Evolutionary conservation across 1,140 invertebrate species (phyloP).

Genomic region (Lepidurus couesii): DNA sequence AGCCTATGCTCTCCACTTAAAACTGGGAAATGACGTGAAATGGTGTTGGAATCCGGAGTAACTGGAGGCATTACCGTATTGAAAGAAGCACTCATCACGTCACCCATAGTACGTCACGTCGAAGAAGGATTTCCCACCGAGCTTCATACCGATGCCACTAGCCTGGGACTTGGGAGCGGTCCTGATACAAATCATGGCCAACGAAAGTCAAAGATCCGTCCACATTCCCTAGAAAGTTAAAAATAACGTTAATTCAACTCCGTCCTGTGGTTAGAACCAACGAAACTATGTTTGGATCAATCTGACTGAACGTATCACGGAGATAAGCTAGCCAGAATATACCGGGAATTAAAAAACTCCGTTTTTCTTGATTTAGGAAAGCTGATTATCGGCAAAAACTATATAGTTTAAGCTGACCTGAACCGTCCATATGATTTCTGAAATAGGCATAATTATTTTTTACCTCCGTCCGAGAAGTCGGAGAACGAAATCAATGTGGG

Average conservation of each 20-base stretch:
- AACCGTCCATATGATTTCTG: constrained; percentile 32
- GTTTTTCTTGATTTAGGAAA: neutral
- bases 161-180: too few species aligned
- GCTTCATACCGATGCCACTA: too few species aligned
- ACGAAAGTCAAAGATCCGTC: constrained; percentile 99
- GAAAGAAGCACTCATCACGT: too few species aligned
- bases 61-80: too few species aligned
- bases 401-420: constrained; percentile 33
- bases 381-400: constrained; percentile 31
- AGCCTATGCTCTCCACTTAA: too few species aligned
- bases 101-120: too few species aligned
- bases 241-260: neutral
- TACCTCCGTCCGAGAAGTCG: constrained; percentile 74
- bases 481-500: constrained; percentile 68
- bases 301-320: neutral
- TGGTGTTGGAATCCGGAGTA: too few species aligned
- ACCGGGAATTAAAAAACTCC: neutral
- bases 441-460: constrained; percentile 34
- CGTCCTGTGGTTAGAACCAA: too few species aligned
- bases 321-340: neutral
- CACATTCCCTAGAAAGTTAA: constrained; percentile 66
- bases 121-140: too few species aligned
- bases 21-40: too few species aligned
- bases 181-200: constrained; percentile 49
- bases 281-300: neutral